phyloP scores from a whole-genome alignment of 2,888 invertebrate genomes.

The Apotomis betuletana region DNA sequence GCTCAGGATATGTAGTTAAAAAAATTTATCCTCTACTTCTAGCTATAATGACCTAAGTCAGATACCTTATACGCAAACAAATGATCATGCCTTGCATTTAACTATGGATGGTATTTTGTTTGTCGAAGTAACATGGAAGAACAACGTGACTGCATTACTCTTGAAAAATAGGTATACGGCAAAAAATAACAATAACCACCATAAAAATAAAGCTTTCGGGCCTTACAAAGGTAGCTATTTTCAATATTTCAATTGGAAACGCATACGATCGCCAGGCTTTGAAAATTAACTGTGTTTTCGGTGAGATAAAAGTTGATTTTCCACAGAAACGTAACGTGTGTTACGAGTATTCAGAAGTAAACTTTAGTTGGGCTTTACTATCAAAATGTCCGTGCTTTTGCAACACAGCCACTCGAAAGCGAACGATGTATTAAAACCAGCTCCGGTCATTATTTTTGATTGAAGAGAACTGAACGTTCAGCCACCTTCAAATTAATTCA shows the following conservation, averaged over 20 bases:
- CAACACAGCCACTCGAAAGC: constrained; percentile 1
- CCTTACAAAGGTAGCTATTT: no score
- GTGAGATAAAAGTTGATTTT: not conserved
- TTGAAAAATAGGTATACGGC: no score
- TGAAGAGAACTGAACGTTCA: constrained; percentile 42
- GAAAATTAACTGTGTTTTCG: not conserved
- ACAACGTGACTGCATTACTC: no score
- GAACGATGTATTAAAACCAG: constrained; percentile 26
- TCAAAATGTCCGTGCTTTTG: not conserved
- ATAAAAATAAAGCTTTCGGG: no score
- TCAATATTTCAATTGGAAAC: not conserved
- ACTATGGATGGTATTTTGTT: no score
- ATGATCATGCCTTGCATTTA: no score
- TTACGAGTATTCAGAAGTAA: not conserved
- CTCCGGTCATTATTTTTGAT: constrained; percentile 36
- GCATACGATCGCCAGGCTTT: not conserved
- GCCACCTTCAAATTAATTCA: constrained; percentile 50
- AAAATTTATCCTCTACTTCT: no score
- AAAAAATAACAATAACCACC: no score
- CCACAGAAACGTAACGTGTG: not conserved
- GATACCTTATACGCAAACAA: no score
- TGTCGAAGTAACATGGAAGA: no score
- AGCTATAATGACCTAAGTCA: no score
- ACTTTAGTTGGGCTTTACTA: not conserved
- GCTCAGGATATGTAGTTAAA: no score